Evolutionary conservation across 2,113 vertebrate species (phyloP).

Genomic region (Tragelaphus scriptus): DNA sequence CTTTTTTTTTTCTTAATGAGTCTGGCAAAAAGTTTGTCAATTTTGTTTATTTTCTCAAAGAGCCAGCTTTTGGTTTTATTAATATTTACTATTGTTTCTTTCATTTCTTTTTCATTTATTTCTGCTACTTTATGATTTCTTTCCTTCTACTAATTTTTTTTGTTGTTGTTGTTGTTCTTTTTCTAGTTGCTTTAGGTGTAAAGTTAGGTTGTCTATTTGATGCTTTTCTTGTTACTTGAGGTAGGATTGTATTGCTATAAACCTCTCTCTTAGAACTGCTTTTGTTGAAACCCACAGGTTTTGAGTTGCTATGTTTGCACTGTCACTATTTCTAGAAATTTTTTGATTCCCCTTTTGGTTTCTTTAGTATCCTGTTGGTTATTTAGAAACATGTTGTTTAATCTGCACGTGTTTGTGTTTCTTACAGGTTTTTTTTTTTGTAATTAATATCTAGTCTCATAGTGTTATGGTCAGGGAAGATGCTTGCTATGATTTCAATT

Average conservation of each 20-base stretch:
- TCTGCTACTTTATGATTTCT: not conserved
- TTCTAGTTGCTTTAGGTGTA: not conserved
- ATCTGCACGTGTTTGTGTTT: not conserved
- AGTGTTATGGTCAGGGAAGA: not conserved
- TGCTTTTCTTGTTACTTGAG: not conserved
- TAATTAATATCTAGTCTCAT: not conserved
- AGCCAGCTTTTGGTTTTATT: not conserved
- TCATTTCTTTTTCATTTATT: not conserved
- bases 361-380: not conserved
- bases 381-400: not conserved
- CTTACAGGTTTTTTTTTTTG: not conserved
- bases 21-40: not conserved
- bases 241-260: not conserved
- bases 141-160: not conserved
- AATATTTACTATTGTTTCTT: not conserved
- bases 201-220: not conserved
- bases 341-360: not conserved
- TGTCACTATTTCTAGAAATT: not conserved
- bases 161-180: not conserved
- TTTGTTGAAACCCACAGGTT: not conserved
- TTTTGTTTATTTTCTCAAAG: not conserved
- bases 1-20: not conserved
- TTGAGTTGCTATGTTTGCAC: not conserved
- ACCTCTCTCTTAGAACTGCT: not conserved
- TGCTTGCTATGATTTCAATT: not conserved